A percentile compares a stretch with the other conserved stretches of the same genome.
These are phyloP conservation scores for Pantherophis guttatus DNA, from an alignment of 2,113 vertebrate genomes.

Conservation along the genomic window DNA sequence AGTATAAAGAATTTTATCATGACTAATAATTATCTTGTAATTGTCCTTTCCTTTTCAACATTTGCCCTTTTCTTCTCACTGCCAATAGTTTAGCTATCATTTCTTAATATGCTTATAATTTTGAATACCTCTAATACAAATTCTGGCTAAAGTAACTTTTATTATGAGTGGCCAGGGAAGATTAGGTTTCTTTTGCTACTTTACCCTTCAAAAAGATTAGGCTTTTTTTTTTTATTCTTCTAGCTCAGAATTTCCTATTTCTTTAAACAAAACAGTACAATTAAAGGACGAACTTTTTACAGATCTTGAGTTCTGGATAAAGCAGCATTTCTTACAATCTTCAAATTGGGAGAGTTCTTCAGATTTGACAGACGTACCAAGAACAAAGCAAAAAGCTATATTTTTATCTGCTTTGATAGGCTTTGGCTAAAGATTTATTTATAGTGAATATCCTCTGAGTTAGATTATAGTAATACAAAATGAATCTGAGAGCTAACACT, in stretches of 20 bases:
- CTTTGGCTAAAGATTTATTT: not conserved
- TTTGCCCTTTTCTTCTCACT: not conserved
- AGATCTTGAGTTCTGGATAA: not conserved
- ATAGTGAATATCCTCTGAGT: not conserved
- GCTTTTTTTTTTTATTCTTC: not conserved
- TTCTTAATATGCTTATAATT: not conserved
- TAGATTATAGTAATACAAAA: not conserved
- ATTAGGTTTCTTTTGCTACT: not conserved
- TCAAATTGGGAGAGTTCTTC: not conserved
- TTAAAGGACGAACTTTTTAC: not conserved
- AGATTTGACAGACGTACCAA: no score
- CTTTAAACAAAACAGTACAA: not conserved
- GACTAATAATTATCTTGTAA: not conserved
- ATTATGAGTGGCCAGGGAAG: not conserved
- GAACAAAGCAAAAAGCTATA: not conserved
- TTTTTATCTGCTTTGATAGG: not conserved
- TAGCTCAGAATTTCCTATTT: not conserved
- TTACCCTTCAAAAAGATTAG: not conserved
- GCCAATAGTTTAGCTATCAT: not conserved
- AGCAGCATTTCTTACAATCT: not conserved
- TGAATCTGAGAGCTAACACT: not conserved
- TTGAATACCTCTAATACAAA: not conserved
- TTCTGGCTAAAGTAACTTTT: not conserved
- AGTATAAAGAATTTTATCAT: not conserved
- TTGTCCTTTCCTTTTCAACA: not conserved